A percentile compares a stretch with the other conserved stretches of the same genome.
These are phyloP conservation scores for Forbesichthys papilliferus DNA, from an alignment of 2,113 vertebrate species.

Conservation along the genomic window DNA sequence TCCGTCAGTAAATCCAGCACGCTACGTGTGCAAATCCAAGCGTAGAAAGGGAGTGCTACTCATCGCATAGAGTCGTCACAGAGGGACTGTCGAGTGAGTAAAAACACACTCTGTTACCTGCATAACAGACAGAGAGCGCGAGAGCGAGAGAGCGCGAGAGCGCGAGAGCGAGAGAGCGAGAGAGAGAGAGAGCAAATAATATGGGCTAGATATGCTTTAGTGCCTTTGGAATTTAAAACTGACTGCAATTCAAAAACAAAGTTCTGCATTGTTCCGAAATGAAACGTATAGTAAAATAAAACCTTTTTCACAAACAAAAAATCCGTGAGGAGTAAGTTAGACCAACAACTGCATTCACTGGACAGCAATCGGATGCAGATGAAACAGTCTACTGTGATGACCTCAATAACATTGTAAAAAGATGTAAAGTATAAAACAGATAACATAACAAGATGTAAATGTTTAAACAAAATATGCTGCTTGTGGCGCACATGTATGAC, in stretches of 20 bases:
- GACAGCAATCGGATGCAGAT: no score
- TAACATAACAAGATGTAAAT: no score
- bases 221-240: neutral
- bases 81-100: conserved; percentile 18
- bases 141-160: conserved; percentile 47
- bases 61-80: conserved; percentile 45
- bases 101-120: conserved; percentile 28
- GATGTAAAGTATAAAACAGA: no score
- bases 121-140: conserved; percentile 66
- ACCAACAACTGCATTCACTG: no score
- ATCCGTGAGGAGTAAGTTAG: no score
- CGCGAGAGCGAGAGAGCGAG: conserved; percentile 66
- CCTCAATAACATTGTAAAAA: no score
- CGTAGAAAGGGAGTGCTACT: conserved; percentile 43
- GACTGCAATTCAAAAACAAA: neutral
- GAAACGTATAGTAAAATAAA: no score
- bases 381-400: no score
- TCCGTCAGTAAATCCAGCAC: neutral
- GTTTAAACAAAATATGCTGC: no score
- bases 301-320: no score
- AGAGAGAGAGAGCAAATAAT: conserved; percentile 29
- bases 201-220: conserved; percentile 7
- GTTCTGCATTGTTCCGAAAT: no score
- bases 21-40: conserved; percentile 13
- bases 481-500: no score